Evolutionary conservation across 2,888 invertebrate genomes (phyloP).

Genomic region (Acrocera orbiculus): DNA sequence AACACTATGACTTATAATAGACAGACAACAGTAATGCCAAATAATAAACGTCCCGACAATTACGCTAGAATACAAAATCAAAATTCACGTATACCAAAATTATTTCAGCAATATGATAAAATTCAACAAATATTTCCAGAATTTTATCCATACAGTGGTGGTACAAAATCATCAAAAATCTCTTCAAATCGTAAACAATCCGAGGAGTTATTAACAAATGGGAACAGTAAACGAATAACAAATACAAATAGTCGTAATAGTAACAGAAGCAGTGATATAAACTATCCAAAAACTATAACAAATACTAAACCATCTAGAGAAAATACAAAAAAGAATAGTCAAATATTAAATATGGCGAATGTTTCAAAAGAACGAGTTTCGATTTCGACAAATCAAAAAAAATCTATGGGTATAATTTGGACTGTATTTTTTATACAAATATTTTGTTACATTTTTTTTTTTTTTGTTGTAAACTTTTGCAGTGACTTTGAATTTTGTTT

Average conservation of each 20-base stretch:
- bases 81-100: slow-evolving; percentile 43
- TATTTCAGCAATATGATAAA: slow-evolving; percentile 57
- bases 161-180: slow-evolving; percentile 9
- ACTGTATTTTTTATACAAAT: too few species aligned
- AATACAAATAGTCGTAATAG: slow-evolving; percentile 7
- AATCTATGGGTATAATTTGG: too few species aligned
- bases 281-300: slow-evolving; percentile 11
- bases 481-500: too few species aligned
- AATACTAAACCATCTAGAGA: slow-evolving; percentile 25
- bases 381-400: too few species aligned
- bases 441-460: too few species aligned
- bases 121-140: slow-evolving; percentile 63
- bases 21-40: slow-evolving; percentile 9
- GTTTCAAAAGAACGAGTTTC: too few species aligned
- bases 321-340: slow-evolving; percentile 29
- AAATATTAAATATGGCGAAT: too few species aligned
- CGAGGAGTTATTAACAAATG: slow-evolving; percentile 1
- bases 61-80: slow-evolving; percentile 4
- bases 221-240: slow-evolving; percentile 8
- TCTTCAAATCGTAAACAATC: slow-evolving; percentile 12
- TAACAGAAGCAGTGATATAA: slow-evolving; percentile 8
- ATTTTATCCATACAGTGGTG: slow-evolving; percentile 34
- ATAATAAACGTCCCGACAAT: too few species aligned
- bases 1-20: too few species aligned
- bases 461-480: too few species aligned